Evolutionary conservation across 2,797 vertebrate species (phyloP).

Genomic region (Sternotherus odoratus): DNA sequence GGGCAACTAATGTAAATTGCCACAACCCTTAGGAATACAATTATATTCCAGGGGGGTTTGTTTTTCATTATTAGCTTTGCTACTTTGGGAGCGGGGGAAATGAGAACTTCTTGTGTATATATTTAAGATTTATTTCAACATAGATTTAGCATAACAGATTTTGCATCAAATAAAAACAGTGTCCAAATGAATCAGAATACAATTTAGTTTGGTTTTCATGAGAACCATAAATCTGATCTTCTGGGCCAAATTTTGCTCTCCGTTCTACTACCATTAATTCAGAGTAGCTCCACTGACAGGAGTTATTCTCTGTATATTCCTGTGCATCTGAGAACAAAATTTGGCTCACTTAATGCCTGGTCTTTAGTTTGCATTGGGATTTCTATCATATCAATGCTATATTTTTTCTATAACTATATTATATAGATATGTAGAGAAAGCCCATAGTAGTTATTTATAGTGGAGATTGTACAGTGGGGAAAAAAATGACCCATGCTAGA

Average conservation of each 20-base stretch:
- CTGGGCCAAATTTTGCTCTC: background rate
- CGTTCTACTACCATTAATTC: background rate
- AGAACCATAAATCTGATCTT: rapidly evolving
- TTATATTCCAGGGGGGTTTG: background rate
- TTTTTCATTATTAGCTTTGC: background rate
- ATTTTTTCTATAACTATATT: background rate
- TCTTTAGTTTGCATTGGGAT: background rate
- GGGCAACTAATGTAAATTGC: background rate
- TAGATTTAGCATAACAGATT: background rate
- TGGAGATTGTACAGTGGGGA: background rate
- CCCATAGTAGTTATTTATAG: background rate
- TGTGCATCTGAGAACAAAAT: background rate
- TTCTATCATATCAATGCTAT: background rate
- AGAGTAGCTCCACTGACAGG: background rate
- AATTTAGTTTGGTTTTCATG: background rate
- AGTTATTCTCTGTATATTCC: background rate
- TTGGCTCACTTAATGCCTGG: background rate
- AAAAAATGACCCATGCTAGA: background rate
- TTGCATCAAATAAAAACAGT: background rate
- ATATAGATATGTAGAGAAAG: background rate
- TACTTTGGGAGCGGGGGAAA: background rate
- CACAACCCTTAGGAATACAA: background rate
- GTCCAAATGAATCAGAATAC: background rate
- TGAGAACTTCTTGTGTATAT: background rate
- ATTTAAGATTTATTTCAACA: background rate